A percentile compares a stretch with the other conserved stretches of the same genome.
Conservation (phyloP, 1,140 invertebrate genomes). For the Trichogramma pretiosum region DNA sequence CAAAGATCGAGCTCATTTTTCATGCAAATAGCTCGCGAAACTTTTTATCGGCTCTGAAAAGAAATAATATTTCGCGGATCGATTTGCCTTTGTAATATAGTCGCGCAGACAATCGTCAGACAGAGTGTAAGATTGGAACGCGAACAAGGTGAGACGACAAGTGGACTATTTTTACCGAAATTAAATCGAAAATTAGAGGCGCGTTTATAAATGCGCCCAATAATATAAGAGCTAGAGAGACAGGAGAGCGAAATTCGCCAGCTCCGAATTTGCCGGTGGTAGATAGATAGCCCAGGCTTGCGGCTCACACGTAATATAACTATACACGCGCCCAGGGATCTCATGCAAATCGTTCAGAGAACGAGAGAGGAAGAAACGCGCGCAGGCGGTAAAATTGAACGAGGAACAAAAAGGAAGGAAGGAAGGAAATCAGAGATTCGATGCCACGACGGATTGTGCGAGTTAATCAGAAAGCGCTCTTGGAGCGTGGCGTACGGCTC, state of each 20-base stretch:
- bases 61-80: too few relatives aligned
- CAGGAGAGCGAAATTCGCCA: conserved; percentile 16
- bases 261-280: neutral
- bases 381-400: neutral
- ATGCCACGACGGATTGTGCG: conserved; percentile 12
- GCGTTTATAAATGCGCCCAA: conserved; percentile 39
- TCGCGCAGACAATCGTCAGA: too few relatives aligned
- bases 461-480: conserved; percentile 14
- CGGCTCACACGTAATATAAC: conserved; percentile 31
- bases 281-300: conserved; percentile 26
- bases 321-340: conserved; percentile 13
- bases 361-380: conserved; percentile 17
- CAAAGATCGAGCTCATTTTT: too few relatives aligned
- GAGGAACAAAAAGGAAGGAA: neutral
- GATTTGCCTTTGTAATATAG: too few relatives aligned
- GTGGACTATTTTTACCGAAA: conserved; percentile 41
- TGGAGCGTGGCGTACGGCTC: neutral
- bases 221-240: too few relatives aligned
- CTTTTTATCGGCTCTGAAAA: too few relatives aligned
- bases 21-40: too few relatives aligned
- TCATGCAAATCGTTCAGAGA: conserved; percentile 40
- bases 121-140: conserved; percentile 1
- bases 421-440: conserved; percentile 15
- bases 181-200: conserved; percentile 43
- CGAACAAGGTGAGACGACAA: conserved; percentile 15